phyloP scores from a whole-genome alignment of 1,140 invertebrate genomes.

The Bombus sibiricus region DNA sequence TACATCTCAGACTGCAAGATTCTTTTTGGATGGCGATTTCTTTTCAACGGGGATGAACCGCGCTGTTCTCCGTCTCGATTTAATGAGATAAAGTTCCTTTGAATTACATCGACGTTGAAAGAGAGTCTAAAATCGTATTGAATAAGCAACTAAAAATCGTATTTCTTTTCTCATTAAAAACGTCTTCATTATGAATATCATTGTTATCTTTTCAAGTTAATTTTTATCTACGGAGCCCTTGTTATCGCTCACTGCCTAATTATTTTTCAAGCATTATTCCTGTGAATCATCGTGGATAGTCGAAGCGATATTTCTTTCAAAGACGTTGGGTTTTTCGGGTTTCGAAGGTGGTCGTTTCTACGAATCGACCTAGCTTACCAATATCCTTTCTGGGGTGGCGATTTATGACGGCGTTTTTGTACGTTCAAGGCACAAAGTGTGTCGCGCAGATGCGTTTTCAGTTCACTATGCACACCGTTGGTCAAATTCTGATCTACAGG shows the following conservation, averaged over 20 bases:
- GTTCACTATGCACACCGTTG: background rate
- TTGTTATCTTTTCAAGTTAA: background rate
- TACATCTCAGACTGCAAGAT: background rate
- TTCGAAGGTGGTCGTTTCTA: constrained; percentile 2
- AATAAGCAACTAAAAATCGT: background rate
- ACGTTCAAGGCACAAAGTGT: background rate
- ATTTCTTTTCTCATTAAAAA: background rate
- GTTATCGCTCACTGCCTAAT: background rate
- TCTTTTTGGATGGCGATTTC: background rate
- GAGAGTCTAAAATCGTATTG: background rate
- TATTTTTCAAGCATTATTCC: background rate
- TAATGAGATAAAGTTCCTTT: background rate
- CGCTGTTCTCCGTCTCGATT: background rate
- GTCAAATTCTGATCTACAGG: background rate
- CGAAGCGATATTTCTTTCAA: background rate
- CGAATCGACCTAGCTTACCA: background rate
- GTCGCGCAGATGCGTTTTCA: background rate
- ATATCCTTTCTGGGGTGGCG: background rate
- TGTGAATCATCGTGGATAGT: background rate
- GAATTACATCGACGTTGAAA: background rate
- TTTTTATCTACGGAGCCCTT: background rate
- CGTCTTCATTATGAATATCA: background rate
- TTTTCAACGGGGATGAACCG: background rate
- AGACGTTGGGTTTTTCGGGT: background rate
- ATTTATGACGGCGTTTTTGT: constrained; percentile 3